Evolutionary conservation across 2,888 invertebrate genomes (phyloP).

Genomic region (Drosophila demipolita): DNA sequence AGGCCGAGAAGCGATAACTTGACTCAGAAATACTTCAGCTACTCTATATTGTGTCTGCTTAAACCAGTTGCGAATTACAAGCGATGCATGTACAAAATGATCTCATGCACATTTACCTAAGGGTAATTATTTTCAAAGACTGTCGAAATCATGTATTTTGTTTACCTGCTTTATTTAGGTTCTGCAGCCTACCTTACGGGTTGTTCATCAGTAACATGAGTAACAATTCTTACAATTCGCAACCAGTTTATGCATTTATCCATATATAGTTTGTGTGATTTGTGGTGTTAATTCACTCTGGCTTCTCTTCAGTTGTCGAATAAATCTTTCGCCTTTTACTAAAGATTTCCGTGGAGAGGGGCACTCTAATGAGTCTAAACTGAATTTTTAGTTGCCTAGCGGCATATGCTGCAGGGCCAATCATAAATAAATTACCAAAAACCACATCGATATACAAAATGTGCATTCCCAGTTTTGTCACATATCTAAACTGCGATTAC

Average conservation of each 20-base stretch:
- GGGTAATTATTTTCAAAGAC: neutral
- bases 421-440: conserved; percentile 14
- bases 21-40: fast-evolving
- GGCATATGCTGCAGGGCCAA: conserved; percentile 22
- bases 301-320: conserved; percentile 50
- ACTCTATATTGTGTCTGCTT: neutral
- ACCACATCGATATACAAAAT: fast-evolving
- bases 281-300: neutral
- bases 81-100: neutral
- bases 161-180: neutral
- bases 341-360: conserved; percentile 53
- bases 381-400: conserved; percentile 22
- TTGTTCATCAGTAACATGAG: too few relatives aligned
- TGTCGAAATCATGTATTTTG: neutral
- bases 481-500: neutral
- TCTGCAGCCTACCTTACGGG: neutral
- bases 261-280: neutral
- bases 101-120: neutral
- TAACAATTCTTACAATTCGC: conserved; percentile 6
- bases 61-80: conserved; percentile 23
- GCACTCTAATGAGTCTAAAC: conserved; percentile 44
- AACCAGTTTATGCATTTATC: neutral
- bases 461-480: neutral
- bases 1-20: conserved; percentile 22
- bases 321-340: conserved; percentile 54